A percentile compares a stretch with the other conserved stretches of the same genome.
These are phyloP conservation scores for Rana temporaria DNA, from an alignment of 2,113 vertebrate genomes.

Conservation along the genomic window DNA sequence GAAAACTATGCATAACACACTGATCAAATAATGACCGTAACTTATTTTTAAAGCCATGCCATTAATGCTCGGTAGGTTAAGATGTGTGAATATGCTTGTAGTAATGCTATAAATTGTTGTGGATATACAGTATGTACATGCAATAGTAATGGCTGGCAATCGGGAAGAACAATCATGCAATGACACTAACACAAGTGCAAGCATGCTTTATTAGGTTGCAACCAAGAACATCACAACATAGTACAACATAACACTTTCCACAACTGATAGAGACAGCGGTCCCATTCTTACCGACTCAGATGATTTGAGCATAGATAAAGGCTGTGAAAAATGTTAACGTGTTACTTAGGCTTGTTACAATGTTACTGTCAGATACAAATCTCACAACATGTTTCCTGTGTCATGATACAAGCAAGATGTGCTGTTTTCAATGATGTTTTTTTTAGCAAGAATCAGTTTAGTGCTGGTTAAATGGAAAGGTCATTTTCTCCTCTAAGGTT, in stretches of 20 bases:
- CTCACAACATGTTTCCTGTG: too few species aligned
- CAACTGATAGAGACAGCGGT: slow-evolving; percentile 20
- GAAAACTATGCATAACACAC: too few species aligned
- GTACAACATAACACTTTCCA: background rate
- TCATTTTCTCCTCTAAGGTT: too few species aligned
- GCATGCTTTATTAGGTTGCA: slow-evolving; percentile 13
- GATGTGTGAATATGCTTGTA: too few species aligned
- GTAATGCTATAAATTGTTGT: background rate
- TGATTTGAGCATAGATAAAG: slow-evolving; percentile 43
- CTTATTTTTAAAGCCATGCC: too few species aligned
- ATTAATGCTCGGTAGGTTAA: background rate
- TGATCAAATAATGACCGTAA: too few species aligned
- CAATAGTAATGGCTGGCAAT: background rate
- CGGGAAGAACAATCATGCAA: slow-evolving; percentile 29
- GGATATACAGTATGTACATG: background rate
- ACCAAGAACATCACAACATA: slow-evolving; percentile 12
- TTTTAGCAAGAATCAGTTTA: too few species aligned
- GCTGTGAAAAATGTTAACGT: slow-evolving; percentile 44
- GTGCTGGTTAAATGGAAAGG: too few species aligned
- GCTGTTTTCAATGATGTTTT: too few species aligned
- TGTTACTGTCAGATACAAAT: too few species aligned
- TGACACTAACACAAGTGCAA: slow-evolving; percentile 2
- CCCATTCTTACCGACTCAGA: slow-evolving; percentile 43
- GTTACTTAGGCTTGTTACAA: slow-evolving; percentile 2
- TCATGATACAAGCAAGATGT: too few species aligned